Conservation (phyloP, 2,888 invertebrate genomes). For the Cheilosia grossa region DNA sequence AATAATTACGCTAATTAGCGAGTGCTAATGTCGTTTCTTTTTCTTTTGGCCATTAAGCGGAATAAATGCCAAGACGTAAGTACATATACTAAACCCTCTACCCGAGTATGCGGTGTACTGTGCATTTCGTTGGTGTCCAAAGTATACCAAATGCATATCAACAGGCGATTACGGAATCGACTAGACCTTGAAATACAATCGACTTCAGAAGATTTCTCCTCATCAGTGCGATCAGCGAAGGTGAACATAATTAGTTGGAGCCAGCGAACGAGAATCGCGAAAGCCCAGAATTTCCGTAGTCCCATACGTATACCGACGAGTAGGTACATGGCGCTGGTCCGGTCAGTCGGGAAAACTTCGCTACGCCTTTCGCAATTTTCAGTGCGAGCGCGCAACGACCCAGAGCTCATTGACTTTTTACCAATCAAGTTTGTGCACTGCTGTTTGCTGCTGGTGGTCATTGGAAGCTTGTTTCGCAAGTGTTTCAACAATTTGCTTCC, state of each 20-base stretch:
- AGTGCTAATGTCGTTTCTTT: slow-evolving; percentile 37
- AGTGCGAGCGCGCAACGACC: slow-evolving; percentile 6
- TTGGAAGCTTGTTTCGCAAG: slow-evolving; percentile 37
- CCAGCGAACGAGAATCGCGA: slow-evolving; percentile 58
- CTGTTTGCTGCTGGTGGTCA: neutral
- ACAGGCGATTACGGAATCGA: slow-evolving; percentile 57
- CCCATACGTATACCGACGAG: neutral
- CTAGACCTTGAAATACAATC: slow-evolving; percentile 58
- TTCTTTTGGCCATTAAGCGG: slow-evolving; percentile 23
- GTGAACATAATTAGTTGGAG: slow-evolving; percentile 78
- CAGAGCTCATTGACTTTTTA: slow-evolving; percentile 59
- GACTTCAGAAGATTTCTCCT: slow-evolving; percentile 81
- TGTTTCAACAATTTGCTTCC: slow-evolving; percentile 48
- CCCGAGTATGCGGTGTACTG: neutral
- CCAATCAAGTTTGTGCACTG: slow-evolving; percentile 40
- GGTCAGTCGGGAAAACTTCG: slow-evolving; percentile 44
- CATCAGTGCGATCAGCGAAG: slow-evolving; percentile 82
- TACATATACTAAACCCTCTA: slow-evolving; percentile 2
- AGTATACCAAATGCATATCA: slow-evolving; percentile 58
- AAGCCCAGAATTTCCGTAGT: slow-evolving; percentile 49
- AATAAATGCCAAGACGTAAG: slow-evolving; percentile 20
- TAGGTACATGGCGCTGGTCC: slow-evolving; percentile 6
- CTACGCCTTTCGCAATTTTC: slow-evolving; percentile 48
- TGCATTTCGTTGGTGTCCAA: slow-evolving; percentile 33
- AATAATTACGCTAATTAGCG: slow-evolving; percentile 61